These are phyloP conservation scores for Capromys pilorides DNA, from an alignment of 2,797 vertebrate species.

Conservation along the genomic window DNA sequence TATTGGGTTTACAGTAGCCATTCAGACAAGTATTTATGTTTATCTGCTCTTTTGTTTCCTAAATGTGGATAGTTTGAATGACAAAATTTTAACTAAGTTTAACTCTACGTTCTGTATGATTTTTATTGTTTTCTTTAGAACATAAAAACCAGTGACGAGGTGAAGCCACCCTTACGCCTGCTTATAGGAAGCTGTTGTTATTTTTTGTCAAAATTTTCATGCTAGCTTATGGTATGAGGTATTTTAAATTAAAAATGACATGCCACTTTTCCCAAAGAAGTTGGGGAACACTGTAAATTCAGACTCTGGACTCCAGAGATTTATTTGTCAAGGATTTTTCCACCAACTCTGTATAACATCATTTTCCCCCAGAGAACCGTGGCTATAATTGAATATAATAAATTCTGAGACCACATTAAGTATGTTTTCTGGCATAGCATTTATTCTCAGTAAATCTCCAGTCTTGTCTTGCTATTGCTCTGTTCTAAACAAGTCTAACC, in stretches of 20 bases:
- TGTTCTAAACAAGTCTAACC: background rate
- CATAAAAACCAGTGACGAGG: background rate
- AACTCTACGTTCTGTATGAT: background rate
- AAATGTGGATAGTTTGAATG: background rate
- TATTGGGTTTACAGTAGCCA: background rate
- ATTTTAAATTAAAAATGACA: background rate
- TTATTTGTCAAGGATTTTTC: conserved; percentile 8
- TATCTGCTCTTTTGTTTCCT: background rate
- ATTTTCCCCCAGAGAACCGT: background rate
- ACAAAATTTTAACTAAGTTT: background rate
- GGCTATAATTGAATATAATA: conserved; percentile 15
- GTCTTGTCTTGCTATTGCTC: background rate
- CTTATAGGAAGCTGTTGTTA: background rate
- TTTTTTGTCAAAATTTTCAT: background rate
- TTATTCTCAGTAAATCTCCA: background rate
- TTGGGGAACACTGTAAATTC: background rate
- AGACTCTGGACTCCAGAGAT: background rate
- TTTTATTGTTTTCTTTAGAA: conserved; percentile 17
- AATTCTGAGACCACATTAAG: background rate
- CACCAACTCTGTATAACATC: background rate
- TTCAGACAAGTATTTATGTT: background rate
- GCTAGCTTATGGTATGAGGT: background rate
- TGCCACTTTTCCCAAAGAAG: background rate
- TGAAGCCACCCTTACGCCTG: background rate
- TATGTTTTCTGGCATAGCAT: background rate